These are phyloP conservation scores for Myotis davidii DNA, from an alignment of 2,113 vertebrate species.

Conservation along the genomic window DNA sequence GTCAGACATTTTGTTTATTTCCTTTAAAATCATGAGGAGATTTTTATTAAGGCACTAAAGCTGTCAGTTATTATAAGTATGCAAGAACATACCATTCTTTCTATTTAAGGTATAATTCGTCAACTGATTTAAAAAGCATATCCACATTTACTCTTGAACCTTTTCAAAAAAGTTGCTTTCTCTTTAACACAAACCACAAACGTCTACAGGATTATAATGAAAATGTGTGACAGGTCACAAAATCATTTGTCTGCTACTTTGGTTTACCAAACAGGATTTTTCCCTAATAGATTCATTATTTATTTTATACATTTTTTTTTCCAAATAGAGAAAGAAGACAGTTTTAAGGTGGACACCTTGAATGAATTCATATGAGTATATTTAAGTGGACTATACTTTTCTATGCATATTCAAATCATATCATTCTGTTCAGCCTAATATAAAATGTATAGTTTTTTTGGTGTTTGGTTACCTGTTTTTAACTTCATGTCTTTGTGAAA, in stretches of 20 bases:
- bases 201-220: constrained; percentile 20
- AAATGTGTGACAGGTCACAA: constrained; percentile 53
- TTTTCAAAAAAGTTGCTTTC: constrained; percentile 69
- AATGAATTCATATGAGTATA: not conserved
- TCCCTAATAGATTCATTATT: not conserved
- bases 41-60: not conserved
- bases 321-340: not conserved
- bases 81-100: constrained; percentile 34
- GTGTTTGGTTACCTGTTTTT: not conserved
- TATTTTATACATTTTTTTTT: not conserved
- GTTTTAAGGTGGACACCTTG: not conserved
- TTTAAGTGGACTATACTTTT: not conserved
- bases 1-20: not conserved
- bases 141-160: not conserved
- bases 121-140: constrained; percentile 56
- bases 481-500: not conserved
- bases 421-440: not conserved
- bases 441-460: not conserved
- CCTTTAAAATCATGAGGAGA: not conserved
- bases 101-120: constrained; percentile 58
- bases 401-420: not conserved
- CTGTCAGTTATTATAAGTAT: constrained; percentile 53
- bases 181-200: not conserved
- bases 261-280: not conserved
- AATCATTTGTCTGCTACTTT: not conserved